Evolutionary conservation across 1,140 invertebrate genomes (phyloP), one percentile per base, ranked within the genome.

Genomic region (Hyphantria cunea): DNA sequence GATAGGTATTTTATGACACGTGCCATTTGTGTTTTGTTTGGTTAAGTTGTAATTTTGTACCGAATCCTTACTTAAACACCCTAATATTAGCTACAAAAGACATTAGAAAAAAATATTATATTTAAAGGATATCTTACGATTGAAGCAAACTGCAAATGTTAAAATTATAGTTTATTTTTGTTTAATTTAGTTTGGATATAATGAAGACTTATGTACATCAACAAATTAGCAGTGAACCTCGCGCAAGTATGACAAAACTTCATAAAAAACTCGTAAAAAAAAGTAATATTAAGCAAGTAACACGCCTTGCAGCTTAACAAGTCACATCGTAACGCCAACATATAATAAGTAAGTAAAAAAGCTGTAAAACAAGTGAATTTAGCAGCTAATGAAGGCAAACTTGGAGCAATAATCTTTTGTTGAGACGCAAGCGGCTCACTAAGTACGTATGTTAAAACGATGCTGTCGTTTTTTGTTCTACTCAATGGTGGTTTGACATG

Each of bases 1-100:
- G 45, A 58, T 37, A 13, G 50, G 42, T 54, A 58, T 69, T 69
- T 65, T 62, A 65, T 7, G 37, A 39, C n/a, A 39, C n/a, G 17
- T 25, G 17, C 17, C 17, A 5, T 25, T 25, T 25, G 17, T 41
- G 49, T 34, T 15, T 55, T 14, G 31, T 32, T 14, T n/a, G 31
- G 14, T 34, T 37, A 37, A 32, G 17, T 25, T 5, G 17, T 25
- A 1, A 25, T 25, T 25, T 25, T 3, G 17, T 25, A 5, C 17
- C n/a, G n/a, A n/a, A n/a, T n/a, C n/a, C n/a, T n/a, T n/a, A n/a
- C n/a, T n/a, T n/a, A n/a, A n/a, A n/a, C n/a, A n/a, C n/a, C n/a
- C n/a, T n/a, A n/a, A n/a, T n/a, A n/a, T n/a, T n/a, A n/a, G n/a
- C n/a, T n/a, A n/a, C n/a, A n/a, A n/a, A n/a, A n/a, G n/a, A n/a